Conservation (phyloP, 1,140 invertebrate genomes). For the Apis cerana region DNA sequence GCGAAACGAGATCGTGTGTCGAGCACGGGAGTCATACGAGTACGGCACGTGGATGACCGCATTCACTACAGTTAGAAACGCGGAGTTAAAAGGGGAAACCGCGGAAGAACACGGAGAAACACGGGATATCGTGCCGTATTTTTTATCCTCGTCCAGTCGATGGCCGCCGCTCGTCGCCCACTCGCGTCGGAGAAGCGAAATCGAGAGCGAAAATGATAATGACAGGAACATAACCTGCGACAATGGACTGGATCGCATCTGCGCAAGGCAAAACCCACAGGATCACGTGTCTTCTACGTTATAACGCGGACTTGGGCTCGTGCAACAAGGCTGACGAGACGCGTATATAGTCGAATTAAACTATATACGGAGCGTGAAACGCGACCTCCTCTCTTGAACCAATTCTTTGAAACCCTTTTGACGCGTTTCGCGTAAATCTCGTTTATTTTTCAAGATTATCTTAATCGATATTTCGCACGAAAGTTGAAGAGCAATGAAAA, state of each 20-base stretch:
- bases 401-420: too few species aligned
- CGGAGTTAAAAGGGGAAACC: conserved; percentile 20
- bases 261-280: conserved; percentile 1
- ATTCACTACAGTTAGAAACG: neutral
- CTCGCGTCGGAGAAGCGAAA: neutral
- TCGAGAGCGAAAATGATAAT: conserved; percentile 5
- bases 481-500: too few species aligned
- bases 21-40: neutral
- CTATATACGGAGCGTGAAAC: too few species aligned
- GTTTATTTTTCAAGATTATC: too few species aligned
- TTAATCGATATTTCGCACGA: too few species aligned
- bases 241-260: neutral
- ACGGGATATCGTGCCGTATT: neutral
- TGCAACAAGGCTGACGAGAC: neutral
- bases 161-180: too few species aligned
- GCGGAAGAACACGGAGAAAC: conserved; percentile 3
- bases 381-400: too few species aligned
- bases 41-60: neutral
- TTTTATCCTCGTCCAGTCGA: neutral
- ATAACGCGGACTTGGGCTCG: neutral
- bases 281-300: neutral
- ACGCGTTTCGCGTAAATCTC: too few species aligned
- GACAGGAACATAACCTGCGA: neutral
- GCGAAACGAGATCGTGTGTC: conserved; percentile 18
- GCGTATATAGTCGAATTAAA: neutral